Evolutionary conservation across 2,113 vertebrate species (phyloP).

Genomic region (Crotalus viridis): DNA sequence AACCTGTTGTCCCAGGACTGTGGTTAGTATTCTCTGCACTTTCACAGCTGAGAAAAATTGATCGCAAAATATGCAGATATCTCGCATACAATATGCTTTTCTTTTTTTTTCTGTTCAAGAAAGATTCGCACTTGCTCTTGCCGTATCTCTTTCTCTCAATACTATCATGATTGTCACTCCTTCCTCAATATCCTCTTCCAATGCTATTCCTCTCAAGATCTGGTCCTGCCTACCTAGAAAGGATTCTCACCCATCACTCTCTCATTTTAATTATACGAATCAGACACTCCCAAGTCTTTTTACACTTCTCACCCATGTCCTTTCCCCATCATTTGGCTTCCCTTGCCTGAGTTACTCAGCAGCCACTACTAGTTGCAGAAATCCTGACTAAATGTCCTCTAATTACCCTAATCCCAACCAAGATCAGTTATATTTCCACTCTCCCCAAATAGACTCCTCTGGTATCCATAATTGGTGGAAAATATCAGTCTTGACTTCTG

Average conservation of each 20-base stretch:
- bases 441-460: neutral
- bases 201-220: neutral
- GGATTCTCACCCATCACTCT: neutral
- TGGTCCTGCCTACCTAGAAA: neutral
- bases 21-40: slow-evolving; percentile 69
- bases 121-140: neutral
- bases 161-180: neutral
- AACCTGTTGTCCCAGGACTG: slow-evolving; percentile 69
- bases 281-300: neutral
- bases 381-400: neutral
- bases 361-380: neutral
- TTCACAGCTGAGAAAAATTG: neutral
- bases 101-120: neutral
- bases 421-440: neutral
- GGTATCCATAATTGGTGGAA: neutral
- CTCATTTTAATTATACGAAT: neutral
- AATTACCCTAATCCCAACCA: neutral
- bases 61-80: neutral
- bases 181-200: neutral
- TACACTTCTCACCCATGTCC: neutral
- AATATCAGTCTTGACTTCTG: neutral
- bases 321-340: neutral
- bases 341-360: neutral
- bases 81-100: neutral
- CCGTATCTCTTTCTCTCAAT: neutral